Base-by-base conservation (phyloP, 2,113 vertebrate species). In the Cyrtonyx montezumae region DNA sequence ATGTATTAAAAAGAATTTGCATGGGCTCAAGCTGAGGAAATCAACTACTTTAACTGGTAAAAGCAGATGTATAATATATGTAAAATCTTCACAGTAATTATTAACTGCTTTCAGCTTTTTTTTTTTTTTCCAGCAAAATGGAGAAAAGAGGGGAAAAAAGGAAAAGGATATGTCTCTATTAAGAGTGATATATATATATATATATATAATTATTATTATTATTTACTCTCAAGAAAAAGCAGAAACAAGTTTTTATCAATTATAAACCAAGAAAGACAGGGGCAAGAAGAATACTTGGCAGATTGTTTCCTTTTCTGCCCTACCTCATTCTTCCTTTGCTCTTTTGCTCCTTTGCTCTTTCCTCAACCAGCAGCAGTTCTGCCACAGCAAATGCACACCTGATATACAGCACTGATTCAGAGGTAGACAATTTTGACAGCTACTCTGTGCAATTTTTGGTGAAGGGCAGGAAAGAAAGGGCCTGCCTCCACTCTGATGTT, bases 51-150 rank as follows among this genome's bases (percentile, higher is more conserved):
- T 91, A 90, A 90, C 32, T 53, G 51, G 28, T 79, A 53, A 87
- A 90, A 93, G 45, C 6, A 87, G 55, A 58, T 46, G 37, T 30
- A 20, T 90, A 90, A 68, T 86, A 82, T 37, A 84, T 59, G 46
- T 84, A 90, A 95, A 88, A 81, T 74, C 86, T 81, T 77, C 17
- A 66, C 65, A 68, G 91, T 46, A 84, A 90, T 93, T 93, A 90
- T 88, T 94, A 90, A 88, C 11, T 66, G 13, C 36, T 79, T 63
- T 81, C 37, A 45, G 66, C 8, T 91, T 91, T 92, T 88, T 91
- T 88, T 36, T 36, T 91, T 89, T 92, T 82, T 74, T 74, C n/a
- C n/a, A 77, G 7, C n/a, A 79, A 46, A 91, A 67, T 30, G 37
- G 10, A 55, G 7, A 9, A 71, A 81, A 70, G 43, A 2, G 2